Evolutionary conservation across 2,113 vertebrate species (phyloP).

Genomic region (Alosa alosa): DNA sequence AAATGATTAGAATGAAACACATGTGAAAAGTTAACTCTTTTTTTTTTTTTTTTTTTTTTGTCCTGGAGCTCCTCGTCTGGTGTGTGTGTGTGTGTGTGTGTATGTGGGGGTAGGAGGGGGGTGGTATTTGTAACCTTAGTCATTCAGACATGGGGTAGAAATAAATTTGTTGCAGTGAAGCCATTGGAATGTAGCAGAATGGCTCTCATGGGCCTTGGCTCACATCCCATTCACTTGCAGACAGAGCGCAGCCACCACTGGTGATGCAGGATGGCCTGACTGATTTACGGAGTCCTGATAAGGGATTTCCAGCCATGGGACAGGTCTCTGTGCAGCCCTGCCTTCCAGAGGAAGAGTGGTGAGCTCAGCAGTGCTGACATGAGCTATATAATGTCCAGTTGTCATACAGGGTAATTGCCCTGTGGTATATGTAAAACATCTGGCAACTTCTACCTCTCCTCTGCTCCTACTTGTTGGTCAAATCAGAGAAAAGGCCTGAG

Average conservation of each 20-base stretch:
- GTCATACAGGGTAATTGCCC: constrained; percentile 45
- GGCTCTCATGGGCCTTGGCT: background rate
- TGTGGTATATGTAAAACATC: constrained; percentile 38
- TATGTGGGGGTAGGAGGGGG: background rate
- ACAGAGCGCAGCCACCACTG: background rate
- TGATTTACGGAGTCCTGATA: background rate
- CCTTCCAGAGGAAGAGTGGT: constrained; percentile 23
- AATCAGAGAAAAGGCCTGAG: constrained; percentile 20
- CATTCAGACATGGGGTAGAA: background rate
- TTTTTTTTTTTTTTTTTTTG: background rate
- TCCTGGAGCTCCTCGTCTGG: background rate
- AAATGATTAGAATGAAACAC: background rate
- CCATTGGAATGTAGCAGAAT: background rate
- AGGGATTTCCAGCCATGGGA: background rate
- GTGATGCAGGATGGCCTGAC: background rate
- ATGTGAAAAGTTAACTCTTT: background rate
- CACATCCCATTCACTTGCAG: background rate
- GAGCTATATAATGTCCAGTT: constrained; percentile 35
- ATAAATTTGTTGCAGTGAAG: background rate
- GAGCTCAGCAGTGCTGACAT: constrained; percentile 16
- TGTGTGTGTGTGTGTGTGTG: background rate
- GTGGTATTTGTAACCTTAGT: constrained; percentile 10
- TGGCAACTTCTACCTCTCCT: constrained; percentile 33
- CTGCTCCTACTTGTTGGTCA: background rate
- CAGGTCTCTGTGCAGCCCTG: background rate